Percentiles rank a stretch among this genome's conserved stretches.
phyloP scores from a whole-genome alignment of 2,113 vertebrate genomes.

The Lophochroa leadbeateri region DNA sequence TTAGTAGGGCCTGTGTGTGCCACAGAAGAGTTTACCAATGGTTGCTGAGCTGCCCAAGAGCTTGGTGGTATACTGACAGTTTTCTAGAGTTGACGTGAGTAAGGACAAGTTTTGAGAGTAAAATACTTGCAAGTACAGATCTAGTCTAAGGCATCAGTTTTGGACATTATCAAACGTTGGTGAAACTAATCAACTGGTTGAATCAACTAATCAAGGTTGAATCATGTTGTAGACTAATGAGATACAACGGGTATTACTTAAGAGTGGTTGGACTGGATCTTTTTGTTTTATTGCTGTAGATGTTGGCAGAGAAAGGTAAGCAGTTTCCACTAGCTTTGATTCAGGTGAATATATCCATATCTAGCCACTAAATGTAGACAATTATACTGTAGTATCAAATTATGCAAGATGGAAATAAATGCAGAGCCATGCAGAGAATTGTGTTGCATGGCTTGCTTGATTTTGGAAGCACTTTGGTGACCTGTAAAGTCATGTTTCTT shows the following conservation, averaged over 20 bases:
- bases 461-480: not conserved
- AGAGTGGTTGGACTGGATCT: not conserved
- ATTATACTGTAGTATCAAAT: not conserved
- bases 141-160: not conserved
- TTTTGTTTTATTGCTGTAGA: not conserved
- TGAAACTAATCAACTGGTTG: not conserved
- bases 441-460: not conserved
- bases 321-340: not conserved
- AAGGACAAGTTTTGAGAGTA: not conserved
- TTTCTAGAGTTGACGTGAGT: not conserved
- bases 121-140: not conserved
- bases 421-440: not conserved
- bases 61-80: not conserved
- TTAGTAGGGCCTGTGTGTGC: not conserved
- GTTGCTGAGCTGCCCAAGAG: not conserved
- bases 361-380: not conserved
- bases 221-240: not conserved
- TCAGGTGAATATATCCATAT: not conserved
- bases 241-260: not conserved
- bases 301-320: not conserved
- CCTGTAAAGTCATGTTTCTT: slow-evolving; percentile 20
- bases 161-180: not conserved
- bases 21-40: not conserved
- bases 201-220: not conserved
- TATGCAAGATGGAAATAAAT: not conserved